These are phyloP conservation scores for Ptilonorhynchus violaceus DNA, from an alignment of 2,113 vertebrate genomes.

Conservation along the genomic window DNA sequence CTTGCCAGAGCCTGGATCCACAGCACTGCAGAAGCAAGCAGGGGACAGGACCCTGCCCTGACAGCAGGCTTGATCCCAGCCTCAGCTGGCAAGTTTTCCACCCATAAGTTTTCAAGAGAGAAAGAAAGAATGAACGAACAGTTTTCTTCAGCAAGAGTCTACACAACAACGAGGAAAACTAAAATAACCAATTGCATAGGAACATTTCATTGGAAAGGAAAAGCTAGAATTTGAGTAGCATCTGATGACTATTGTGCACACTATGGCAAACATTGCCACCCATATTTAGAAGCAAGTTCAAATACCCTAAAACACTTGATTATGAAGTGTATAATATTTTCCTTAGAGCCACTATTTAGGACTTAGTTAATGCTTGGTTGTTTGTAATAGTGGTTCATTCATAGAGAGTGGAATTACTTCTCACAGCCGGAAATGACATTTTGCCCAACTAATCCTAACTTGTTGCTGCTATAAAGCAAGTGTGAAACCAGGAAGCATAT, in stretches of 20 bases:
- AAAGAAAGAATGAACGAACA: not conserved
- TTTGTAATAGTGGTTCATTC: not conserved
- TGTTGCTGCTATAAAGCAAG: not conserved
- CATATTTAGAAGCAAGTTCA: not conserved
- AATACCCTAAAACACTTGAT: not conserved
- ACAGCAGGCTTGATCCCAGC: not conserved
- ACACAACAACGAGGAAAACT: not conserved
- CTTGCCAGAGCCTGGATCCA: no score
- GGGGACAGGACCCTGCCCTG: rapidly evolving
- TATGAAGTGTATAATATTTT: not conserved
- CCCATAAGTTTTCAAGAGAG: not conserved
- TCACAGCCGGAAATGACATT: not conserved
- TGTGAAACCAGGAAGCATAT: not conserved
- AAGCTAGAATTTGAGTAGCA: not conserved
- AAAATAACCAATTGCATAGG: not conserved
- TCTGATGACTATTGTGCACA: not conserved
- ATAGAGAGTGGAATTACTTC: not conserved
- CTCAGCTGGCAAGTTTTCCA: not conserved
- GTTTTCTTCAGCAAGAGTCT: not conserved
- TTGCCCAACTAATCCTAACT: not conserved
- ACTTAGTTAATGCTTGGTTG: not conserved
- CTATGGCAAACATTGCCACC: not conserved
- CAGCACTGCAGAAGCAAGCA: no score
- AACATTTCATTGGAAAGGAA: not conserved
- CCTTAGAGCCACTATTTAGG: not conserved